Evolutionary conservation across 2,888 invertebrate genomes (phyloP), one percentile per base, ranked within the genome.

Genomic region (Leucozona laternaria): DNA sequence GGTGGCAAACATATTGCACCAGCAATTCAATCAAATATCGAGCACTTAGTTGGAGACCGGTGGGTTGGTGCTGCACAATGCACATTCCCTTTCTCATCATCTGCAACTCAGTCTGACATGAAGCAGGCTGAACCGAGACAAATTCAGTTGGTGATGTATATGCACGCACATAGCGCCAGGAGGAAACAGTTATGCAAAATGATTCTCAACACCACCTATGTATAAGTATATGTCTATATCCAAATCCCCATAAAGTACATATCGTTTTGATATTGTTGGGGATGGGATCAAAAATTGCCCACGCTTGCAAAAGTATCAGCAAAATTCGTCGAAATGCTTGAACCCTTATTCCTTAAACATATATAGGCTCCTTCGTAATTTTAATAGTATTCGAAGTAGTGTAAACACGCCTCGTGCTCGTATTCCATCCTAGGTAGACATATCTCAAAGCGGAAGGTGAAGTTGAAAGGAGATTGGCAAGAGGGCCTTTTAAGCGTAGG

Each of bases 371-470:
- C 37, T 60, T 37, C 22, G 58, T 28, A 34, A 45, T 45, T 45
- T 64, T 64, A 64, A 64, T 64, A 45, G 64, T 17, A 64, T 28
- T 45, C 64, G n/a, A 17, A 28, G 20, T 25, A 15, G 64, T 45
- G 64, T 64, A 64, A 64, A 45, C 64, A 64, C n/a, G 40, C 64
- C 57, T 72, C 2, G 15, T 60, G 22, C 57, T 72, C 2, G 15
- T 60, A n/a, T 13, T 57, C 22, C 40, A 17, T n/a, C 17, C 40
- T 60, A 17, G 1, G 11, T 8, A 48, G 20, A 48, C 11, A 10
- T 48, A 48, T 1, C 1, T 22, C 25, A 15, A 28, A n/a, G n/a
- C 28, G 28, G 15, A n/a, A 28, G 13, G 15, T 15, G 8, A 7
- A 15, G 7, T 1, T 0, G n/a, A 5, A 48, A n/a, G 13, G 11